Percentiles rank a stretch among this genome's conserved stretches.
phyloP scores from a whole-genome alignment of 2,113 vertebrate species.

The Cranoglanis bouderius region DNA sequence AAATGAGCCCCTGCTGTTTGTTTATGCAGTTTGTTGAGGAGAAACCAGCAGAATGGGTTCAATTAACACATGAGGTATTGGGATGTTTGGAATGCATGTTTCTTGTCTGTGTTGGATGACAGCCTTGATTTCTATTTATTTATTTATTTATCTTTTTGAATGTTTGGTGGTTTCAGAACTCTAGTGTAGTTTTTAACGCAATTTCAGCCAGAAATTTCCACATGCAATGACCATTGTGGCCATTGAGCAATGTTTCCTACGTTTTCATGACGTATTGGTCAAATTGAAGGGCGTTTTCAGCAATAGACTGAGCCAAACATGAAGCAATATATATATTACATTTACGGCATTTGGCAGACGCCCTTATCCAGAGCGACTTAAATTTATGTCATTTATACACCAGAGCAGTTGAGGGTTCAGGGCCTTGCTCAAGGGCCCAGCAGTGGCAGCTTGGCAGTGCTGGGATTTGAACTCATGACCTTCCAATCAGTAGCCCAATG shows the following conservation, averaged over 20 bases:
- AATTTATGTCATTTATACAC: too few species aligned
- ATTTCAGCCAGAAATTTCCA: neutral
- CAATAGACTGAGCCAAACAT: neutral
- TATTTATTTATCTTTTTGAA: neutral
- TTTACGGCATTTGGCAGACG: too few species aligned
- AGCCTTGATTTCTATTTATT: neutral
- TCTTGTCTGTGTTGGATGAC: neutral
- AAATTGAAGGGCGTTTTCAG: neutral
- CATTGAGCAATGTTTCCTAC: neutral
- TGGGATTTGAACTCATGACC: too few species aligned
- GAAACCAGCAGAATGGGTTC: conserved; percentile 23
- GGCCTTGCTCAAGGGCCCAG: too few species aligned
- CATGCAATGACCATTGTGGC: neutral
- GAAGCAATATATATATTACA: too few species aligned
- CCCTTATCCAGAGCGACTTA: too few species aligned
- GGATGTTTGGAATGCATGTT: conserved; percentile 2
- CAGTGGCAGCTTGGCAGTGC: too few species aligned
- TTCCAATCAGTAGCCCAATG: too few species aligned
- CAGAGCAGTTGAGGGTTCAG: too few species aligned
- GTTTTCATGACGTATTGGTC: neutral
- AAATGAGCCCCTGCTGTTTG: conserved; percentile 31
- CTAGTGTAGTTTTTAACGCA: neutral
- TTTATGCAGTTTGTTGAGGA: conserved; percentile 18
- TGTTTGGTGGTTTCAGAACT: neutral
- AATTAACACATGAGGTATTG: neutral